Evolutionary conservation across 2,888 invertebrate species (phyloP), one percentile per base, ranked within the genome.

Genomic region (Apodemia hepburni): DNA sequence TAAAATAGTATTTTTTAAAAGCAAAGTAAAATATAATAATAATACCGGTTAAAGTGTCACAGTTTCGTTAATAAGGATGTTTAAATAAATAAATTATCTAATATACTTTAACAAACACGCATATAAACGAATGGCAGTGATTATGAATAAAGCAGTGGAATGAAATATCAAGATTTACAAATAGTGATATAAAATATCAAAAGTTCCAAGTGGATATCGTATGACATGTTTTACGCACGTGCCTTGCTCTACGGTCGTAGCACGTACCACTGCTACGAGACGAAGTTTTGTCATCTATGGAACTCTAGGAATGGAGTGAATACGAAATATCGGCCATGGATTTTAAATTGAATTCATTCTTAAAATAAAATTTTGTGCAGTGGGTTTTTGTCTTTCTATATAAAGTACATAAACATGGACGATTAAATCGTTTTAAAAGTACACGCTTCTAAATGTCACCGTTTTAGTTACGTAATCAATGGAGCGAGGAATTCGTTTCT

Each of bases 261-360:
- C 58, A 65, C 65, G 66, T 66, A 69, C 65, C 58, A 42, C n/a
- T 38, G 61, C 64, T 64, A 68, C 68, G 65, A 63, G 60, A 47
- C 64, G 68, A 65, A 65, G 66, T 64, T 65, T 68, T 60, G 64
- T 62, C 59, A 67, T 67, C 61, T 49, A 57, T 57, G 63, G 63
- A 63, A 62, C 59, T 49, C 61, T 17, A 51, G 33, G 54, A 61
- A 54, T 47, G 33, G n/a, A 18, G 61, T 62, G 61, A 62, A 62
- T 62, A 61, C 33, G 22, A 61, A 61, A 61, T 60, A 42, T 42
- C 17, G 54, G 54, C 22, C 18, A 51, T 22, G n/a, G 51, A 51
- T 51, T 51, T 51, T 51, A 22, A 22, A 51, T 51, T 51, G 51
- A 51, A 51, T 11, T 17, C 22, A 51, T 17, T 51, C 11, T 22